Evolutionary conservation across 1,140 invertebrate species (phyloP).

Genomic region (Saxidomus purpurata): DNA sequence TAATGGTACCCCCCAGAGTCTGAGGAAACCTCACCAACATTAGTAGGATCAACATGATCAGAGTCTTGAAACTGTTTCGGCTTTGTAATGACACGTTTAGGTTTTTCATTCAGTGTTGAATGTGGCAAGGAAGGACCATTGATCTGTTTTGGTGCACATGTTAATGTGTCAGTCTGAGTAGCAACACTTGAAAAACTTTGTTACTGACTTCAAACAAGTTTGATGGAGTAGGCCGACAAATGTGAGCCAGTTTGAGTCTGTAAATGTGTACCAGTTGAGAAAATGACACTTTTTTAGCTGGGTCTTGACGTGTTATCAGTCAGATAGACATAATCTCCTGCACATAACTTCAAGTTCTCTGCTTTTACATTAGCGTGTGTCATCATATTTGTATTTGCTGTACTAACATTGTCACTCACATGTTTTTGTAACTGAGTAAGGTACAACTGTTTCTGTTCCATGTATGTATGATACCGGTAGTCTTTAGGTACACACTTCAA

Average conservation of each 20-base stretch:
- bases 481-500: constrained; percentile 24
- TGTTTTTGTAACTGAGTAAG: background rate
- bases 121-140: background rate
- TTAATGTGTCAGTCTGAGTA: background rate
- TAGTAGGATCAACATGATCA: constrained; percentile 3
- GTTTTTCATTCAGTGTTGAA: background rate
- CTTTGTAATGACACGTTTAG: background rate
- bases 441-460: background rate
- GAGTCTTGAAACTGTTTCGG: background rate
- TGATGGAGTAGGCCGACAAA: background rate
- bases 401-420: background rate
- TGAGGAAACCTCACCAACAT: background rate
- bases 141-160: background rate
- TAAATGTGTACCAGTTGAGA: constrained; percentile 36
- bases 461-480: background rate
- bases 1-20: constrained; percentile 1
- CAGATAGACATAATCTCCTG: constrained; percentile 47
- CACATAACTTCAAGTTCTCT: background rate
- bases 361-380: background rate
- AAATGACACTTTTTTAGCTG: background rate
- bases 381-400: constrained; percentile 15
- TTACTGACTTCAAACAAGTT: background rate
- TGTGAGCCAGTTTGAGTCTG: constrained; percentile 37
- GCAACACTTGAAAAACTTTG: background rate
- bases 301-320: constrained; percentile 15